Evolutionary conservation across 1,140 invertebrate genomes (phyloP), one percentile per base, ranked within the genome.

Genomic region (Diploscapter pachys): DNA sequence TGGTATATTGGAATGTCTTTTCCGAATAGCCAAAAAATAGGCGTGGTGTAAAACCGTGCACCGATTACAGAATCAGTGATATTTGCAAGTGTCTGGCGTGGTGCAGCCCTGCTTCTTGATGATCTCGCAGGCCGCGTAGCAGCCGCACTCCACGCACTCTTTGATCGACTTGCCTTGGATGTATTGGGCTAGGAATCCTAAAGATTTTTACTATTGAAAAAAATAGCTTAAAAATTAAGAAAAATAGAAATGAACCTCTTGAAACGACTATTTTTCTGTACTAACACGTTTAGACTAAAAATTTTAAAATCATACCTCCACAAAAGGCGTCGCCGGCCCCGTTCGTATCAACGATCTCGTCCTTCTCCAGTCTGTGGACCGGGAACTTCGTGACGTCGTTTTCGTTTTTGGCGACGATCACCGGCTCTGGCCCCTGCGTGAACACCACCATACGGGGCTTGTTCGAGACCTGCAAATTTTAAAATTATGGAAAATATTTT

Each of bases 321-420:
- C 93, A 92, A 89, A 99, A 99, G 9, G 96, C 95, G 89, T 99
- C 96, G 51, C 96, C 96, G 81, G 96, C 96, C 63, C 95, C 96
- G 89, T 99, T 99, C 0, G 96, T 98, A 86, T 99, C 96, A 3
- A 97, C 90, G 70, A 99, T 91, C 84, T 95, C 79, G 68, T 93
- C 91, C 68, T 88, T 81, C 5, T 89, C 85, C n/a, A 98, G 83
- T 70, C 85, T 86, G 3, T 85, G 86, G 2, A 94, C 92, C 0
- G 92, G 91, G 85, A 91, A 94, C 83, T 93, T 90, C 49, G 85
- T 89, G 0, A 95, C 88, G 79, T 87, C 87, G 4, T 53, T 54
- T 53, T 82, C 88, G 83, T 91, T 87, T 31, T 31, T 31, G 0
- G 90, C 92, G 13, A 97, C 87, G 71, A 98, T 89, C 11, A 96